These are phyloP conservation scores for Rynchops niger DNA, from an alignment of 2,113 vertebrate genomes.

Conservation along the genomic window DNA sequence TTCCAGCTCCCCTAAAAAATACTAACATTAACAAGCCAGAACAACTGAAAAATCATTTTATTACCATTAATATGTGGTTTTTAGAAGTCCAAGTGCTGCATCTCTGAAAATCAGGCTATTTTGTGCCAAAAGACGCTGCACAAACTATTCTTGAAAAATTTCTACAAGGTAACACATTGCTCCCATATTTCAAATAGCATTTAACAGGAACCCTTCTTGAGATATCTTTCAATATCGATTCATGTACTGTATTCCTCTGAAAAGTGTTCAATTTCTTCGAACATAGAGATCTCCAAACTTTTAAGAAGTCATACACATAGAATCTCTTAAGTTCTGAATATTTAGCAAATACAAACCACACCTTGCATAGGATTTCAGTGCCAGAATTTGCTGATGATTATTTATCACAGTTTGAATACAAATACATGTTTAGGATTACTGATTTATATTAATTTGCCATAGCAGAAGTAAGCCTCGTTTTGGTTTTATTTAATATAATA, in stretches of 20 bases:
- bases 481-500: background rate
- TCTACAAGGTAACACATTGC: background rate
- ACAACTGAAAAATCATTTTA: background rate
- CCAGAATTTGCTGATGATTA: background rate
- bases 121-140: background rate
- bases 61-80: background rate
- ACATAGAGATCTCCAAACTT: background rate
- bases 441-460: background rate
- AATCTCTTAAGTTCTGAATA: background rate
- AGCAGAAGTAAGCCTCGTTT: background rate
- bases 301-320: background rate
- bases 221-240: background rate
- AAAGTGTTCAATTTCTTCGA: background rate
- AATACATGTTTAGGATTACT: background rate
- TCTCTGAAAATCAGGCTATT: background rate
- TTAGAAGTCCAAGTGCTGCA: background rate
- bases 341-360: background rate
- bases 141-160: background rate
- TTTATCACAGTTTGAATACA: background rate
- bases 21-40: background rate
- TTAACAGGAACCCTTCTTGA: background rate
- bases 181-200: background rate
- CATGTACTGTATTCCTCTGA: background rate
- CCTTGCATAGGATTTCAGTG: fast-evolving
- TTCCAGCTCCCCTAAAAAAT: background rate